Conservation (phyloP, 2,797 vertebrate species). For the Spea hammondii region DNA sequence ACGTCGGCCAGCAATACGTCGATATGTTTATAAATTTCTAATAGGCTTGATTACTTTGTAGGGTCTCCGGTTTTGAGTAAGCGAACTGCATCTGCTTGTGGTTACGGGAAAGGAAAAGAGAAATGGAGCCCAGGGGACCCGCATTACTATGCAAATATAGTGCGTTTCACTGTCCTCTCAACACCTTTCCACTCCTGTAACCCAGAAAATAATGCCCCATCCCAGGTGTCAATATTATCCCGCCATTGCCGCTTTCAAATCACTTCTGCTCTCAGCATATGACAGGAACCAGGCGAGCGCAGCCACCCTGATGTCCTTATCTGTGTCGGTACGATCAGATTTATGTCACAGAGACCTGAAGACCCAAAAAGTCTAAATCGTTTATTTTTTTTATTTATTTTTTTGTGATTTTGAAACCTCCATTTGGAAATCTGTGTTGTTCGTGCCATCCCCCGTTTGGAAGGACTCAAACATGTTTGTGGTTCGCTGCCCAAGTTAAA, state of each 20-base stretch:
- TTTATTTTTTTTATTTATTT: no score
- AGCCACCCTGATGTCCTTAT: constrained; percentile 21
- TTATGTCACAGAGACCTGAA: constrained; percentile 9
- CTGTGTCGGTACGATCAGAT: constrained; percentile 22
- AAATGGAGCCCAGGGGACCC: constrained; percentile 35
- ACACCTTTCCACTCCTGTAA: constrained; percentile 22
- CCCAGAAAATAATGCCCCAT: constrained; percentile 22
- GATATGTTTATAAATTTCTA: background rate
- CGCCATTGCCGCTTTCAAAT: constrained; percentile 16
- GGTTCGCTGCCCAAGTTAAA: constrained; percentile 20
- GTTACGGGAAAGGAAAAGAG: constrained; percentile 45
- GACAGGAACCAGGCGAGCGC: constrained; percentile 32
- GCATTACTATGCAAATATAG: constrained; percentile 44
- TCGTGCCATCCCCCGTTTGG: background rate
- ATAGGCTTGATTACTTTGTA: constrained; percentile 41
- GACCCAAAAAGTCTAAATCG: background rate
- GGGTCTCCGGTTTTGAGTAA: background rate
- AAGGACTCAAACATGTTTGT: background rate
- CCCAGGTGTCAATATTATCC: constrained; percentile 10
- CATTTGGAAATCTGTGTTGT: background rate
- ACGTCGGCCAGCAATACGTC: background rate
- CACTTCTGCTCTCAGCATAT: constrained; percentile 23
- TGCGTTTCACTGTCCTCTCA: constrained; percentile 47
- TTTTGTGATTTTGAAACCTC: no score
- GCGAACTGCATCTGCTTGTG: constrained; percentile 47